phyloP scores from a whole-genome alignment of 2,113 vertebrate genomes.

The Hylia prasina region DNA sequence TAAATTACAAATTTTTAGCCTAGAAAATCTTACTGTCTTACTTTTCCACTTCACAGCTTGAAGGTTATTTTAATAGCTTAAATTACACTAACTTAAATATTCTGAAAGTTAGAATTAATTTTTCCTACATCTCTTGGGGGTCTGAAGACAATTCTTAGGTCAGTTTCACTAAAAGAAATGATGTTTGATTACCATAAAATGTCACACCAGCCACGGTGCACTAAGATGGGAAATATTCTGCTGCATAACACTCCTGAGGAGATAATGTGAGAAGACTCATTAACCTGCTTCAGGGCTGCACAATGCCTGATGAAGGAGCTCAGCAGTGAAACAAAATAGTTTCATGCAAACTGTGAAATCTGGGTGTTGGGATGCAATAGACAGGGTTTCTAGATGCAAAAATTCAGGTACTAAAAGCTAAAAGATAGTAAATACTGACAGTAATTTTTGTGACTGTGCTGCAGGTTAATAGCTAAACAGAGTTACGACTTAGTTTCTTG shows the following conservation, averaged over 20 bases:
- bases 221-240: slow-evolving; percentile 9
- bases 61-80: slow-evolving; percentile 26
- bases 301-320: neutral
- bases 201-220: neutral
- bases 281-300: neutral
- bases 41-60: neutral
- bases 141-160: neutral
- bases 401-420: neutral
- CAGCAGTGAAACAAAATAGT: neutral
- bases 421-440: neutral
- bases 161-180: neutral
- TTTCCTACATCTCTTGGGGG: neutral
- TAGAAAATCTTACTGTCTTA: neutral
- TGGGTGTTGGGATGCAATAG: neutral
- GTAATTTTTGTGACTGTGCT: neutral
- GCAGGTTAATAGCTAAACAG: neutral
- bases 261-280: neutral
- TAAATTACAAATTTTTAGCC: neutral
- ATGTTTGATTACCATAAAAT: slow-evolving; percentile 23
- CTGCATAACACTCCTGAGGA: neutral
- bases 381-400: neutral
- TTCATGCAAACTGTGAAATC: neutral
- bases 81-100: neutral
- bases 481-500: neutral
- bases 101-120: slow-evolving; percentile 4